These are phyloP conservation scores for Phoeniculus purpureus DNA, from an alignment of 2,797 vertebrate species.

Conservation along the genomic window DNA sequence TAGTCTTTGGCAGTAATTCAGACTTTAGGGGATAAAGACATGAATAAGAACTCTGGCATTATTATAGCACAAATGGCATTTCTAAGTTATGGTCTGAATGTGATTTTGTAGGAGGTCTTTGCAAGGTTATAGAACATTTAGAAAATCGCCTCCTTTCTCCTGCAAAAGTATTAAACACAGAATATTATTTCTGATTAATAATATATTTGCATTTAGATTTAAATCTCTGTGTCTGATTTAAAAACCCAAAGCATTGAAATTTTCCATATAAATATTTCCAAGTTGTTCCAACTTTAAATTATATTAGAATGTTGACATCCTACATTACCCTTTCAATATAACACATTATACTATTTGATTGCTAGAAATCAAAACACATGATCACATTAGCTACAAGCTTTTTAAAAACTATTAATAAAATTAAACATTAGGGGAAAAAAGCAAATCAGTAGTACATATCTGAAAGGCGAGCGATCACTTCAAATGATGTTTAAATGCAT, in stretches of 20 bases:
- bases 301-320: background rate
- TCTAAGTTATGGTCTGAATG: background rate
- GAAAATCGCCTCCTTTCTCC: background rate
- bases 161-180: background rate
- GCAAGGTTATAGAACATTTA: background rate
- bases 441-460: background rate
- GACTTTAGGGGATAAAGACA: background rate
- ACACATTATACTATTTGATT: background rate
- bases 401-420: background rate
- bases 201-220: background rate
- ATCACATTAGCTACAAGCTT: background rate
- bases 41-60: background rate
- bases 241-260: background rate
- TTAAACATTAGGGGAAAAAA: background rate
- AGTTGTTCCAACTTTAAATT: background rate
- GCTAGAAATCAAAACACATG: background rate
- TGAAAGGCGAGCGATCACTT: background rate
- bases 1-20: background rate
- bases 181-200: background rate
- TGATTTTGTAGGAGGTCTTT: conserved; percentile 3
- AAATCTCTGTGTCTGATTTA: background rate
- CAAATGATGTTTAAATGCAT: background rate
- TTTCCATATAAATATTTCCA: background rate
- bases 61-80: background rate
- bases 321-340: background rate